Evolutionary conservation across 2,888 invertebrate species (phyloP), one percentile per base, ranked within the genome.

Genomic region (Ormyrus nitidulus): DNA sequence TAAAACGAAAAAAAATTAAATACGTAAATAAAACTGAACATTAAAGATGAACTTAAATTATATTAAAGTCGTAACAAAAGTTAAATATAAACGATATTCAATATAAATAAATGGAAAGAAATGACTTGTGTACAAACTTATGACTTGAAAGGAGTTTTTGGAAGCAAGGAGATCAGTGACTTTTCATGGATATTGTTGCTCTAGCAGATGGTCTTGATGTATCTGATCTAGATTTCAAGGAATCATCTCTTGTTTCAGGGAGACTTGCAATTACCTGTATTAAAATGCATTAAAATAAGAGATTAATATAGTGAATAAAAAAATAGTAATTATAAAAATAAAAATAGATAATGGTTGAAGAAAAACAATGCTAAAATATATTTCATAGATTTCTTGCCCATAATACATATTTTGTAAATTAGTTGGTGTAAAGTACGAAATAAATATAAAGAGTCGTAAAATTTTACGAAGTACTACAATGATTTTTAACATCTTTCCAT

Each of bases 191-290:
- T 66, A 84, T 48, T 46, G 86, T 82, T 19, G 86, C 83, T 82
- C 80, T 83, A 61, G 84, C 80, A n/a, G 85, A 74, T 69, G 86
- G 85, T 58, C 83, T 82, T 49, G 85, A 84, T 81, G 83, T 85
- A 80, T 84, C 85, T 49, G 87, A 87, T 83, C 85, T 83, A 61
- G 87, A 84, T 79, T 81, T 85, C 54, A 84, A 58, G 9, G 86
- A 82, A 79, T 87, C 86, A 80, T 88, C 88, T 79, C 82, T 86
- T 34, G 84, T 84, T 44, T 83, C 72, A n/a, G 85, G 83, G 64
- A 86, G 72, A 71, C 66, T 80, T 78, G 86, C 86, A 77, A 88
- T 84, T 59, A 87, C 81, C 89, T 89, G 80, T 56, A 85, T 85
- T 56, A 62, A 83, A 81, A 75, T 79, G 66, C 71, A 65, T 70